A percentile compares a stretch with the other conserved stretches of the same genome.
phyloP scores from a whole-genome alignment of 1,140 invertebrate species.

The Carposina sasakii region DNA sequence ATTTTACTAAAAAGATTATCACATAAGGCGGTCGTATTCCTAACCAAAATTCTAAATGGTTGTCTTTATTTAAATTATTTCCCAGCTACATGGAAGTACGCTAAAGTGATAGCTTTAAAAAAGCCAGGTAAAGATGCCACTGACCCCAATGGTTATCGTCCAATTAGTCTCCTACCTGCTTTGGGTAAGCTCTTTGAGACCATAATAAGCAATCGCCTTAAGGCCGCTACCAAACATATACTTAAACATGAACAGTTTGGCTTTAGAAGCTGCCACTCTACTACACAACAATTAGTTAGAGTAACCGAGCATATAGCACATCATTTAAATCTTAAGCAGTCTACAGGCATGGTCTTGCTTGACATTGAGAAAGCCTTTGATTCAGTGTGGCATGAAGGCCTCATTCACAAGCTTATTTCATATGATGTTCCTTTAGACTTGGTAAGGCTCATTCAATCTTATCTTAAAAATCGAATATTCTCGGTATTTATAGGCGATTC shows the following conservation, averaged over 20 bases:
- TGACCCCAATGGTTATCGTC: constrained; percentile 32
- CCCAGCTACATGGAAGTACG: constrained; percentile 29
- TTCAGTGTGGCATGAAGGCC: not conserved
- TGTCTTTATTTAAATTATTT: not conserved
- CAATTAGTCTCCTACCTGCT: constrained; percentile 40
- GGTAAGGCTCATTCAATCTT: not conserved
- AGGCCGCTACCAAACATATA: not conserved
- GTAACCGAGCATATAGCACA: not conserved
- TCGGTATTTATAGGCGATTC: not conserved
- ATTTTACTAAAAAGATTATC: constrained; percentile 1
- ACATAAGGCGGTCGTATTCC: not conserved
- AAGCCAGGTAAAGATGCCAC: constrained; percentile 38
- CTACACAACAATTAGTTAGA: constrained; percentile 1
- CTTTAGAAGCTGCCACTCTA: not conserved
- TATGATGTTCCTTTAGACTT: not conserved
- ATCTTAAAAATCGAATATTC: not conserved
- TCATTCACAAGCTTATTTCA: not conserved
- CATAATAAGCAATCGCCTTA: not conserved
- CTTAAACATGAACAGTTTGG: constrained; percentile 3
- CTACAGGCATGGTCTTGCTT: not conserved
- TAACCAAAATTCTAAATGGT: constrained; percentile 1
- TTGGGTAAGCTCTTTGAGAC: constrained; percentile 44
- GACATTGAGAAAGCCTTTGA: not conserved
- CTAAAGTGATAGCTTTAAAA: constrained; percentile 33
- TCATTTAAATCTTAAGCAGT: not conserved